Percentiles rank a stretch among this genome's conserved stretches.
These are phyloP conservation scores for Calidris pygmaea DNA, from an alignment of 2,113 vertebrate genomes.

Conservation along the genomic window DNA sequence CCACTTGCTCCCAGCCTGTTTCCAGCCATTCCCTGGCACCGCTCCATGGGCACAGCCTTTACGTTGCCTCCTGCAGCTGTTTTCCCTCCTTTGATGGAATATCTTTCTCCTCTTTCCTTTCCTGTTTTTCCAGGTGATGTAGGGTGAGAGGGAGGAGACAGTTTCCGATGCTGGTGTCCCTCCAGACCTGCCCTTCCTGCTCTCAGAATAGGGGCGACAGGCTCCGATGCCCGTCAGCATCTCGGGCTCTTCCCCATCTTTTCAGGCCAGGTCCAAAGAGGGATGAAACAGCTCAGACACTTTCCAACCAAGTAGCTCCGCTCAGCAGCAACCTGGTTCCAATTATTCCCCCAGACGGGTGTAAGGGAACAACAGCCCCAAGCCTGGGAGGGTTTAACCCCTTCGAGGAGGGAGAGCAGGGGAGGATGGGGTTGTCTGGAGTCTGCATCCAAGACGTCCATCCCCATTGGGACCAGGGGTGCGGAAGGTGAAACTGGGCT, in stretches of 20 bases:
- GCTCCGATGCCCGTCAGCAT: neutral
- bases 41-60: neutral
- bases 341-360: neutral
- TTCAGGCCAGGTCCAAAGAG: neutral
- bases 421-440: neutral
- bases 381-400: neutral
- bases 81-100: neutral
- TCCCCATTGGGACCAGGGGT: neutral
- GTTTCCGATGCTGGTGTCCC: neutral
- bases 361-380: neutral
- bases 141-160: neutral
- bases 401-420: neutral
- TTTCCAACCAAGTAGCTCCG: neutral
- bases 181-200: neutral
- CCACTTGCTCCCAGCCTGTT: neutral
- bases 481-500: neutral
- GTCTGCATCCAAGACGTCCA: neutral
- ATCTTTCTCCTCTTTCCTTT: neutral
- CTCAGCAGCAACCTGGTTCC: neutral
- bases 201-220: neutral
- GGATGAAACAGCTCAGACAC: neutral
- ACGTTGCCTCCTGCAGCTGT: neutral
- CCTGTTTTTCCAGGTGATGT: constrained; percentile 5
- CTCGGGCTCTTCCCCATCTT: neutral
- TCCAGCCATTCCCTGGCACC: neutral